Conservation (phyloP, 2,888 invertebrate species). For the Ophonus ardosiacus region DNA sequence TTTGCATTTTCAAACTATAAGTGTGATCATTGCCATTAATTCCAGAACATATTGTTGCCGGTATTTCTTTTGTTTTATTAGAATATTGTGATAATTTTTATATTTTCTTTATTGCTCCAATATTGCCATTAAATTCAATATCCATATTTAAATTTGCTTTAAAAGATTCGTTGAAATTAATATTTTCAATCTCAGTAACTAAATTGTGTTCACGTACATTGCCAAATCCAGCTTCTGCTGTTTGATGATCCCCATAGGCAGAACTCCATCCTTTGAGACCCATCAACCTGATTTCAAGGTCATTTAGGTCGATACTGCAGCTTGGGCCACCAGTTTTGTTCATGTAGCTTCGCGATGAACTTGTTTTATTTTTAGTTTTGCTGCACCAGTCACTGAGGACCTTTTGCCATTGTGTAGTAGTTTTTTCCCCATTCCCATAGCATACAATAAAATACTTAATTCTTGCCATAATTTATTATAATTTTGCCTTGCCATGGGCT, state of each 20-base stretch:
- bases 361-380: slow-evolving; percentile 21
- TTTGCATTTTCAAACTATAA: not conserved
- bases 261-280: slow-evolving; percentile 25
- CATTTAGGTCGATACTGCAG: not conserved
- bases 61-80: not conserved
- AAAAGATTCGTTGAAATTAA: not conserved
- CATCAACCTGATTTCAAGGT: slow-evolving; percentile 35
- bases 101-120: not conserved
- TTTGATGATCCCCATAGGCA: slow-evolving; percentile 22
- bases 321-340: slow-evolving; percentile 34
- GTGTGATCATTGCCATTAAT: not conserved
- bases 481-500: slow-evolving; percentile 28
- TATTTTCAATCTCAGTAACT: not conserved
- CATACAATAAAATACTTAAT: not conserved
- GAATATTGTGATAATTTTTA: not conserved
- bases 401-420: slow-evolving; percentile 24
- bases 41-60: not conserved
- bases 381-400: slow-evolving; percentile 22
- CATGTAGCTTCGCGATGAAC: not conserved
- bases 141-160: not conserved
- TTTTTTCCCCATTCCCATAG: slow-evolving; percentile 41
- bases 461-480: slow-evolving; percentile 12
- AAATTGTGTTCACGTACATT: not conserved
- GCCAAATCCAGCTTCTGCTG: slow-evolving; percentile 23
- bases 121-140: not conserved